phyloP scores from a whole-genome alignment of 2,888 invertebrate species.

The Erpobdella octoculata region DNA sequence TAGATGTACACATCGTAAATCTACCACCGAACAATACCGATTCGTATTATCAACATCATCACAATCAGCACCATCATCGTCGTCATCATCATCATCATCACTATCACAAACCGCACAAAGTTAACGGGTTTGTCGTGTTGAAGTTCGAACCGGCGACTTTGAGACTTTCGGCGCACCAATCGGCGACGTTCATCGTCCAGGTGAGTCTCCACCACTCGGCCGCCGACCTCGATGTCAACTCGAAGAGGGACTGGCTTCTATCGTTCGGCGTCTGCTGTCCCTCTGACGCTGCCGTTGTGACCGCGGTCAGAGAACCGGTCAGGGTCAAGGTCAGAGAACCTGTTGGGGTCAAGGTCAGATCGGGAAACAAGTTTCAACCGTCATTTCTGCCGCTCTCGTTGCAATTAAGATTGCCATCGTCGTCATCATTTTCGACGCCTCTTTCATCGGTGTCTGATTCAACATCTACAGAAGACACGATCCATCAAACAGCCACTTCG shows the following conservation, averaged over 20 bases:
- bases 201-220: too few relatives aligned
- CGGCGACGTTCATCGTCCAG: background rate
- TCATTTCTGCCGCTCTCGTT: too few relatives aligned
- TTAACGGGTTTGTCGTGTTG: background rate
- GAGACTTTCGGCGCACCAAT: background rate
- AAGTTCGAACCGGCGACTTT: background rate
- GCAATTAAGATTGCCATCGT: too few relatives aligned
- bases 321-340: background rate
- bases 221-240: background rate
- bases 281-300: background rate
- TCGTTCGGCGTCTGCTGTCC: background rate
- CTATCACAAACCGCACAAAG: background rate
- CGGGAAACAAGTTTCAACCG: too few relatives aligned
- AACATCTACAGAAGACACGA: background rate
- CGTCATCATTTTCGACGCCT: background rate
- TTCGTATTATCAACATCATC: background rate
- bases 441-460: background rate
- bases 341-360: too few relatives aligned
- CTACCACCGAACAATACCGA: background rate
- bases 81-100: slow-evolving; percentile 5
- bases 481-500: background rate
- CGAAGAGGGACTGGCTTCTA: background rate
- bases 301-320: background rate
- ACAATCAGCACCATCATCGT: background rate
- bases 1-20: background rate